These are phyloP conservation scores for Ceryle rudis DNA, from an alignment of 2,797 vertebrate species.

Conservation along the genomic window DNA sequence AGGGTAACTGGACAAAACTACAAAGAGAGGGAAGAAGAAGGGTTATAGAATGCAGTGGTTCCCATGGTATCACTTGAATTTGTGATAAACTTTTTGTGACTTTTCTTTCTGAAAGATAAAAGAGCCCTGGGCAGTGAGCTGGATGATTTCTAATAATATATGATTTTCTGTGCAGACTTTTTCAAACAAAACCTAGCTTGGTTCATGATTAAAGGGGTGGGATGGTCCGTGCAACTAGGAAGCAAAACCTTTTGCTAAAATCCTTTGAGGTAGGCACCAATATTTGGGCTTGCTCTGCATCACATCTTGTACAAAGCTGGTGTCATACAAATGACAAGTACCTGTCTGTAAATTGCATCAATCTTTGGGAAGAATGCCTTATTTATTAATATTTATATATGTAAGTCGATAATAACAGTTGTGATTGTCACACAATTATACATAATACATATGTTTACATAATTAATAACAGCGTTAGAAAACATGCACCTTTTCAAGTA, in stretches of 20 bases:
- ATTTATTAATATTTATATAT: conserved; percentile 1
- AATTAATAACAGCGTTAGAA: conserved; percentile 8
- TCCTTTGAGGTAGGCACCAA: neutral
- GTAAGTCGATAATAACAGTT: conserved; percentile 4
- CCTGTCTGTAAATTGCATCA: neutral
- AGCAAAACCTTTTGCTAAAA: neutral
- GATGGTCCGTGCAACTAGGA: neutral
- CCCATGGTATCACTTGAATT: neutral
- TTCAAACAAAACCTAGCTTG: neutral
- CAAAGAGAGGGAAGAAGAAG: neutral
- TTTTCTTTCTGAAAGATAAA: neutral
- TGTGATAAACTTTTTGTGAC: neutral
- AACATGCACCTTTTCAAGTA: neutral
- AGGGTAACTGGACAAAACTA: neutral
- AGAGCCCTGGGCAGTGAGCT: neutral
- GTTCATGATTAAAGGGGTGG: neutral
- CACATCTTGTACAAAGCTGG: neutral
- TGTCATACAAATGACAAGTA: neutral
- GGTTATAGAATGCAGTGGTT: neutral
- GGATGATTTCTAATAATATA: neutral
- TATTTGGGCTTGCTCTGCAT: neutral
- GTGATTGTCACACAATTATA: conserved; percentile 18
- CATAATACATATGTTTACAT: conserved; percentile 4
- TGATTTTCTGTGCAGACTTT: neutral
- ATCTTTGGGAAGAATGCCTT: neutral